Conservation (phyloP, 2,888 invertebrate genomes). For the Metacarcinus magister region DNA sequence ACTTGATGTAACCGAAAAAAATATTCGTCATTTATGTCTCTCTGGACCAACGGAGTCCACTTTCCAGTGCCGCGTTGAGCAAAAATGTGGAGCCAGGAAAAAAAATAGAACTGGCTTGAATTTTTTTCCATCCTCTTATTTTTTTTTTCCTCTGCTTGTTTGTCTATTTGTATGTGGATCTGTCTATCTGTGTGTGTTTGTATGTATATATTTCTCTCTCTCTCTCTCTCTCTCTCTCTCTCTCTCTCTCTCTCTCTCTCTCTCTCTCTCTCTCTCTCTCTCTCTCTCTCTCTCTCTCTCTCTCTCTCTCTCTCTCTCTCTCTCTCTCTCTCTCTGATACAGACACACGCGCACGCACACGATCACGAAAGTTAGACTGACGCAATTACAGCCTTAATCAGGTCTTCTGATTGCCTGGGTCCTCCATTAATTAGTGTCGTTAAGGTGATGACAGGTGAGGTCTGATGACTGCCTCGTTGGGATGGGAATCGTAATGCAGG, state of each 20-base stretch:
- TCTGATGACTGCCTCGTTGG: not conserved
- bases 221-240: not conserved
- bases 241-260: slow-evolving; percentile 13
- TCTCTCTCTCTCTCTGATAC: not conserved
- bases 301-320: not conserved
- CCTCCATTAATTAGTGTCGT: not conserved
- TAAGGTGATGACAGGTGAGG: not conserved
- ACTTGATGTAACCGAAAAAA: too few relatives aligned
- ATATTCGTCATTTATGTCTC: too few relatives aligned
- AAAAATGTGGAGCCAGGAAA: not conserved
- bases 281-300: slow-evolving; percentile 30
- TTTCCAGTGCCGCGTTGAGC: not conserved
- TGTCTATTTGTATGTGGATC: not conserved
- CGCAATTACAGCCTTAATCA: slow-evolving; percentile 15
- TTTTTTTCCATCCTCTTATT: not conserved
- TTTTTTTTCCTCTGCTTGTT: not conserved
- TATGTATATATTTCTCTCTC: not conserved
- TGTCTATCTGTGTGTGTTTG: not conserved
- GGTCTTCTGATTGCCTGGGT: not conserved
- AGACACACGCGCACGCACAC: not conserved
- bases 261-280: slow-evolving; percentile 49
- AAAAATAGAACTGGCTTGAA: not conserved
- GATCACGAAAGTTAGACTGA: slow-evolving; percentile 38
- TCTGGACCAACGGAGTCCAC: not conserved
- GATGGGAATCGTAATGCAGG: too few relatives aligned